phyloP scores from a whole-genome alignment of 2,888 invertebrate species.

The Formica aserva region DNA sequence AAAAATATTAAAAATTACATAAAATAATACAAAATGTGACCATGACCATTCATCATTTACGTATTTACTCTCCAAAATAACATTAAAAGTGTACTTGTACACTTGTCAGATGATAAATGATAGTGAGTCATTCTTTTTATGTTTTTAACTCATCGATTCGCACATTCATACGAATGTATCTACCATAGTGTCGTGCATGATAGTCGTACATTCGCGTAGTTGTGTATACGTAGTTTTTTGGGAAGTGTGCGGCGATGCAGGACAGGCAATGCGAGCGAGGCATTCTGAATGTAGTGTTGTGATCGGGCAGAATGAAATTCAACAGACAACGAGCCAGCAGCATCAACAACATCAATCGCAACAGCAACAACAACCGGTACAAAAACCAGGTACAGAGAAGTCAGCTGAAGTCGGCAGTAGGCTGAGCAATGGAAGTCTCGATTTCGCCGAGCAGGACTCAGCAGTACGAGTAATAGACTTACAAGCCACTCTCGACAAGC shows the following conservation, averaged over 20 bases:
- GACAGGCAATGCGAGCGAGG: constrained; percentile 77
- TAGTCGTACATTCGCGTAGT: constrained; percentile 75
- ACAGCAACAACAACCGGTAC: constrained; percentile 76
- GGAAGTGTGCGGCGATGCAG: constrained; percentile 76
- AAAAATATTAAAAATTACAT: neutral
- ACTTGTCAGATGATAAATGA: constrained; percentile 1
- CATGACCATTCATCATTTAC: neutral
- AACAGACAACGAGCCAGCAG: constrained; percentile 83
- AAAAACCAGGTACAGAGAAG: constrained; percentile 80
- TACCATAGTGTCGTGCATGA: constrained; percentile 64
- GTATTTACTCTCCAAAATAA: neutral
- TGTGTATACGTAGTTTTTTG: constrained; percentile 74
- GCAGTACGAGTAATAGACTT: constrained; percentile 91
- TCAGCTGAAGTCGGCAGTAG: constrained; percentile 81
- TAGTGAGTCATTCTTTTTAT: neutral
- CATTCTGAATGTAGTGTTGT: constrained; percentile 86
- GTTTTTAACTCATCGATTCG: constrained; percentile 63
- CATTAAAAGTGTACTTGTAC: neutral
- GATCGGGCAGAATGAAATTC: constrained; percentile 83
- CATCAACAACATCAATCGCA: constrained; percentile 81
- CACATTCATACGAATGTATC: constrained; percentile 74
- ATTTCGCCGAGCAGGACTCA: constrained; percentile 87
- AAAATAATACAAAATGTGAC: neutral
- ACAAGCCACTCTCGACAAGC: constrained; percentile 94
- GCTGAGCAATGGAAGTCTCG: constrained; percentile 84